These are phyloP conservation scores for Gobionotothen gibberifrons DNA, from an alignment of 2,797 vertebrate genomes.

Conservation along the genomic window DNA sequence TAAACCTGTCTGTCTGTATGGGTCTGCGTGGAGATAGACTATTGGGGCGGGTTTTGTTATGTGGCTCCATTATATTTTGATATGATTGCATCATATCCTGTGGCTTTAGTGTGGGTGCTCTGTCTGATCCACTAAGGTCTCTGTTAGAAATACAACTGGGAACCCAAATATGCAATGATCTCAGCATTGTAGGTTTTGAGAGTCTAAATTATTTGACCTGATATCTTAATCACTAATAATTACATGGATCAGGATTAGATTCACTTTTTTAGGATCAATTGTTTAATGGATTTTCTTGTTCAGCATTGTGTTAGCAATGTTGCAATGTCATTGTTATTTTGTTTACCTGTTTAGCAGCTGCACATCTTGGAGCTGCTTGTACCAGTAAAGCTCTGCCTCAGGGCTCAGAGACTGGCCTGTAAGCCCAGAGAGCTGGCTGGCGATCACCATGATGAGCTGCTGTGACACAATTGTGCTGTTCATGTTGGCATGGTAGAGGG, in stretches of 20 bases:
- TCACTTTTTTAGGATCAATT: background rate
- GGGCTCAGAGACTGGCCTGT: conserved; percentile 50
- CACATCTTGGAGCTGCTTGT: conserved; percentile 58
- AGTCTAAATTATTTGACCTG: background rate
- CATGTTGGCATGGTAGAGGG: conserved; percentile 66
- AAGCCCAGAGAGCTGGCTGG: conserved; percentile 39
- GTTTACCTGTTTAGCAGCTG: conserved; percentile 77
- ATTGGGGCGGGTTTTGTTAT: background rate
- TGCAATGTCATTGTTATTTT: conserved; percentile 10
- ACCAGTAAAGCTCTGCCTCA: conserved; percentile 58
- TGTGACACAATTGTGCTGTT: conserved; percentile 52
- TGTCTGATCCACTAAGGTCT: conserved; percentile 22
- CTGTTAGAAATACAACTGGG: background rate
- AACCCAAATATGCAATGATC: background rate
- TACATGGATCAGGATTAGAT: background rate
- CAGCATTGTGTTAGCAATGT: background rate
- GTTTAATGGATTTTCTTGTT: background rate
- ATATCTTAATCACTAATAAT: conserved; percentile 13
- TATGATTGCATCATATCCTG: conserved; percentile 10
- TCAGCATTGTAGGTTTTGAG: background rate
- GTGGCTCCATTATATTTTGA: conserved; percentile 1
- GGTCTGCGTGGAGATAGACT: background rate
- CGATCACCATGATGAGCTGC: conserved; percentile 55
- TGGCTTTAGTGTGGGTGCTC: conserved; percentile 7
- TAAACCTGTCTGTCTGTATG: conserved; percentile 3